Evolutionary conservation across 2,797 vertebrate species (phyloP).

Genomic region (Eidolon dupreanum): DNA sequence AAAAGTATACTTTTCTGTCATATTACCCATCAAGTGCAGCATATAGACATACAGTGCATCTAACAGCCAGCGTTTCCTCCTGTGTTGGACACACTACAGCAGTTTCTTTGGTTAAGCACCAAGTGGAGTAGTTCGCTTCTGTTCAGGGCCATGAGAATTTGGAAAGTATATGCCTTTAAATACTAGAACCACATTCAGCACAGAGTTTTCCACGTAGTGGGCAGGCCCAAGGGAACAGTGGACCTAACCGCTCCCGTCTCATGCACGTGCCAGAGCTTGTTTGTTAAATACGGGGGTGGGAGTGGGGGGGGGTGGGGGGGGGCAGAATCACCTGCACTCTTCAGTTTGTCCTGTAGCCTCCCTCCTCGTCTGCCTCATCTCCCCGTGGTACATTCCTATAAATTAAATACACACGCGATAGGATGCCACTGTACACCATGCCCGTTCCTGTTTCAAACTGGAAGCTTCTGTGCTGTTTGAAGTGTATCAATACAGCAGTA

Average conservation of each 20-base stretch:
- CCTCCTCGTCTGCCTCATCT: background rate
- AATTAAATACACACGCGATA: background rate
- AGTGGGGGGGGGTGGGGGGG: fast-evolving
- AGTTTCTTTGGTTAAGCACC: background rate
- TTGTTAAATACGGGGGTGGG: background rate
- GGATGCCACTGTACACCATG: no score
- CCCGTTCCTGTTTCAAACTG: background rate
- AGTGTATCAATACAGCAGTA: background rate
- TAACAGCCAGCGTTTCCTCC: background rate
- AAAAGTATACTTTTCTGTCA: background rate
- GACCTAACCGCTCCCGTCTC: background rate
- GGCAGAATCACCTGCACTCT: background rate
- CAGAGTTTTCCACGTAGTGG: background rate
- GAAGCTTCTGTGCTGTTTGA: background rate
- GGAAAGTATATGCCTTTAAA: background rate
- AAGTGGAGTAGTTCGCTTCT: background rate
- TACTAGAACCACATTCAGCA: background rate
- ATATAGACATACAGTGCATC: background rate
- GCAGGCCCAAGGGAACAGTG: background rate
- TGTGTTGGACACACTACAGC: background rate
- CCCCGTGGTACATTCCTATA: background rate
- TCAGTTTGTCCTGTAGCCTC: background rate
- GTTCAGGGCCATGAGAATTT: background rate
- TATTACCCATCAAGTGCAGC: background rate
- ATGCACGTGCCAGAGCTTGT: background rate